Evolutionary conservation across 1,140 invertebrate species (phyloP).

Genomic region (Monomorium pharaonis): DNA sequence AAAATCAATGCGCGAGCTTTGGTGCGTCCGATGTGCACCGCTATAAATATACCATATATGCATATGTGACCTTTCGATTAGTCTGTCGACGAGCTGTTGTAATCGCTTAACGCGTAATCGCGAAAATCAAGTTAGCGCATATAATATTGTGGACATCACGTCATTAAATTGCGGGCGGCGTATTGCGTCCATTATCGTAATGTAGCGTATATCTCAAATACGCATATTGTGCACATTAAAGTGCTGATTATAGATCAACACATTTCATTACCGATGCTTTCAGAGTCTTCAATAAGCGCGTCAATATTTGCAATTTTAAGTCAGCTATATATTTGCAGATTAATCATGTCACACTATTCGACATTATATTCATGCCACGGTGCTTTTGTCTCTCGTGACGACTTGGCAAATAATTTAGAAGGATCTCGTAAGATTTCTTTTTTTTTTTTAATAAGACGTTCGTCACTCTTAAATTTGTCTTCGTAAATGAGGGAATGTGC

Average conservation of each 20-base stretch:
- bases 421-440: not conserved
- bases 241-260: slow-evolving; percentile 9
- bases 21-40: not conserved
- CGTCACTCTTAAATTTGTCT: not conserved
- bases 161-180: slow-evolving; percentile 33
- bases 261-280: slow-evolving; percentile 16
- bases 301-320: slow-evolving; percentile 1
- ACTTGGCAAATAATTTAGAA: not conserved
- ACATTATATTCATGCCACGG: not conserved
- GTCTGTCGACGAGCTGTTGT: slow-evolving; percentile 1
- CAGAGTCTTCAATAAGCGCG: not conserved
- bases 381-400: not conserved
- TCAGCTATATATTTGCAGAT: not conserved
- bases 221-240: slow-evolving; percentile 16
- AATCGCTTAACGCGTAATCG: slow-evolving; percentile 43
- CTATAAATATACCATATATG: slow-evolving; percentile 19
- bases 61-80: slow-evolving; percentile 53
- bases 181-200: not conserved
- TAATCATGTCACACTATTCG: not conserved
- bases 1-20: slow-evolving; percentile 46
- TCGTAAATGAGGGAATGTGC: not conserved
- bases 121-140: slow-evolving; percentile 17
- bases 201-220: not conserved
- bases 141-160: slow-evolving; percentile 19
- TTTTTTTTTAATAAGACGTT: not conserved